Evolutionary conservation across 2,888 invertebrate genomes (phyloP).

Genomic region (Campaea margaritaria): DNA sequence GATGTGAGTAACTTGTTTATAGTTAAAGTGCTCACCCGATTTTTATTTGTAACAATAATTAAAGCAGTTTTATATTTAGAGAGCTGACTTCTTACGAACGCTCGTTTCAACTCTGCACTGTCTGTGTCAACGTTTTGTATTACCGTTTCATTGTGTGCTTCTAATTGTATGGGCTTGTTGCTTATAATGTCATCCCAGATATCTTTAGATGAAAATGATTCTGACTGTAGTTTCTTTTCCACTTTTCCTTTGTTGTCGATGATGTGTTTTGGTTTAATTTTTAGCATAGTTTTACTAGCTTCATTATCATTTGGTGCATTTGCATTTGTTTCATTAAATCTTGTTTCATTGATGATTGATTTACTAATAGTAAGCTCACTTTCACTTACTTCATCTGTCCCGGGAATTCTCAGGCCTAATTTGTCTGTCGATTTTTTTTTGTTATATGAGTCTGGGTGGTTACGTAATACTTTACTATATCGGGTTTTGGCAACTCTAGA

Average conservation of each 20-base stretch:
- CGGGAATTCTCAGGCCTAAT: no score
- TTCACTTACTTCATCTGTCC: no score
- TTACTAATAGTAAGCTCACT: no score
- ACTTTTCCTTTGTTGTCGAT: conserved; percentile 26
- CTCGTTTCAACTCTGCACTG: neutral
- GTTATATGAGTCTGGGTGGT: neutral
- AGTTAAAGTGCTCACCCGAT: conserved; percentile 26
- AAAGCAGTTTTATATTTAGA: conserved; percentile 29
- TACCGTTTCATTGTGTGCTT: conserved; percentile 28
- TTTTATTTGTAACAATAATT: conserved; percentile 31
- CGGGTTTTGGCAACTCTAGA: conserved; percentile 28
- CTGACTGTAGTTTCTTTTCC: conserved; percentile 45
- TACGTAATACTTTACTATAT: conserved; percentile 29
- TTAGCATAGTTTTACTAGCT: neutral
- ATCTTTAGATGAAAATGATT: conserved; percentile 46
- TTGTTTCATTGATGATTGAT: no score
- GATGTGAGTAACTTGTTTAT: neutral
- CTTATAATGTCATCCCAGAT: conserved; percentile 51
- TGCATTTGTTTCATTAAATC: neutral
- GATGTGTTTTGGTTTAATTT: neutral
- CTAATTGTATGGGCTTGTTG: conserved; percentile 48
- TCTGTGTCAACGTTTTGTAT: conserved; percentile 8
- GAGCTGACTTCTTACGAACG: neutral
- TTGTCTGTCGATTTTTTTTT: conserved; percentile 5
- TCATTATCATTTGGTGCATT: neutral